Evolutionary conservation across 2,888 invertebrate species (phyloP).

Genomic region (Scotopteryx bipunctaria): DNA sequence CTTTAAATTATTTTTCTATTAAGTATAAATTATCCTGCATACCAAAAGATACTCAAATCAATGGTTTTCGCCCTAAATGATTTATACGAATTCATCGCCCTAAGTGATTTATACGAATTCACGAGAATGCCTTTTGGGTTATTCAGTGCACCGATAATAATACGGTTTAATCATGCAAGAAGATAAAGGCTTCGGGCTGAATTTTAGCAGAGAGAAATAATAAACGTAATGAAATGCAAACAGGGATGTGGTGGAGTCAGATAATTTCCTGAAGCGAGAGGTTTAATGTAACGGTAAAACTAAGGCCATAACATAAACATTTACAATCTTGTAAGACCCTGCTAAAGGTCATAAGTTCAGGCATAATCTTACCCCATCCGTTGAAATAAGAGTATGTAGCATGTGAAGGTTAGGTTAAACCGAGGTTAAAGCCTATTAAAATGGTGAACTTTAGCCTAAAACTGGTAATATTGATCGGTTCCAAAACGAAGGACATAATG

Average conservation of each 20-base stretch:
- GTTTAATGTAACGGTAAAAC: not conserved
- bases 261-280: not conserved
- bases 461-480: slow-evolving; percentile 19
- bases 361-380: too few relatives aligned
- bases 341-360: too few relatives aligned
- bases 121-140: not conserved
- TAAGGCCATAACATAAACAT: not conserved
- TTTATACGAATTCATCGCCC: not conserved
- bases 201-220: not conserved
- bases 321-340: not conserved
- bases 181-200: not conserved
- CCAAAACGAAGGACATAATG: slow-evolving; percentile 9
- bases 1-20: too few relatives aligned
- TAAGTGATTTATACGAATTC: not conserved
- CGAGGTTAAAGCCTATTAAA: too few relatives aligned
- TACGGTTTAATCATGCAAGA: too few relatives aligned
- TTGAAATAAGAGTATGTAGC: too few relatives aligned
- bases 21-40: too few relatives aligned
- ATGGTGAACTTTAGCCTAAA: slow-evolving; percentile 1
- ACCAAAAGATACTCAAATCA: too few relatives aligned
- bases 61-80: too few relatives aligned
- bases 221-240: not conserved
- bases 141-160: not conserved
- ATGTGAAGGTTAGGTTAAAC: too few relatives aligned
- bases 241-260: not conserved